These are phyloP conservation scores for Emydoidea blandingii DNA, from an alignment of 2,797 vertebrate genomes.

Conservation along the genomic window DNA sequence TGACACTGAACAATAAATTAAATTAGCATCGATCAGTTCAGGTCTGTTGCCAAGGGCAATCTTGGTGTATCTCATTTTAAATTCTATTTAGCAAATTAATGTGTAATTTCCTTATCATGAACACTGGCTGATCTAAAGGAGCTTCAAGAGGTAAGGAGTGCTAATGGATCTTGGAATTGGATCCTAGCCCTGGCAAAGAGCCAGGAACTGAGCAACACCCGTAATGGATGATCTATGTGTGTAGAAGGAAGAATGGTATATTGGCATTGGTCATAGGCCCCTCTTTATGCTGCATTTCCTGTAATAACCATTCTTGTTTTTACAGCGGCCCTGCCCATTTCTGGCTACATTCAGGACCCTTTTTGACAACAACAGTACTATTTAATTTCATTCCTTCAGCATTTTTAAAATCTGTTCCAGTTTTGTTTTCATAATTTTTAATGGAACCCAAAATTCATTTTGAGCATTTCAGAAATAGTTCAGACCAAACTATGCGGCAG, in stretches of 20 bases:
- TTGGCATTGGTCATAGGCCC: neutral
- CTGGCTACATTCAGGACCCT: neutral
- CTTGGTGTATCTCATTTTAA: slow-evolving; percentile 48
- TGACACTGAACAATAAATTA: slow-evolving; percentile 47
- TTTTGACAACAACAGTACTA: neutral
- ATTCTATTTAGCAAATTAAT: slow-evolving; percentile 65
- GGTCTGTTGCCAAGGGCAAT: slow-evolving; percentile 61
- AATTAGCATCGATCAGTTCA: slow-evolving; percentile 57
- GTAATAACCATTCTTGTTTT: neutral
- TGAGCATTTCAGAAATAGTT: neutral
- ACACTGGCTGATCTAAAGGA: slow-evolving; percentile 49
- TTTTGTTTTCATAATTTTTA: slow-evolving; percentile 8
- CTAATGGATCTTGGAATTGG: slow-evolving; percentile 61
- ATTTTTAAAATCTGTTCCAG: neutral
- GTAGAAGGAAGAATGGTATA: neutral
- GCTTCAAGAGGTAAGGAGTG: slow-evolving; percentile 56
- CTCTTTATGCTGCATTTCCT: neutral
- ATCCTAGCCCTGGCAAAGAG: slow-evolving; percentile 43
- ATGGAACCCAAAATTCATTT: neutral
- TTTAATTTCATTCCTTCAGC: neutral
- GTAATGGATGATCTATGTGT: neutral
- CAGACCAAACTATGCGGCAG: neutral
- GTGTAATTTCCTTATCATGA: slow-evolving; percentile 63
- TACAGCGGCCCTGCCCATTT: neutral
- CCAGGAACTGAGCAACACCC: slow-evolving; percentile 17